phyloP scores from a whole-genome alignment of 2,113 vertebrate genomes.

The Heptranchias perlo region DNA sequence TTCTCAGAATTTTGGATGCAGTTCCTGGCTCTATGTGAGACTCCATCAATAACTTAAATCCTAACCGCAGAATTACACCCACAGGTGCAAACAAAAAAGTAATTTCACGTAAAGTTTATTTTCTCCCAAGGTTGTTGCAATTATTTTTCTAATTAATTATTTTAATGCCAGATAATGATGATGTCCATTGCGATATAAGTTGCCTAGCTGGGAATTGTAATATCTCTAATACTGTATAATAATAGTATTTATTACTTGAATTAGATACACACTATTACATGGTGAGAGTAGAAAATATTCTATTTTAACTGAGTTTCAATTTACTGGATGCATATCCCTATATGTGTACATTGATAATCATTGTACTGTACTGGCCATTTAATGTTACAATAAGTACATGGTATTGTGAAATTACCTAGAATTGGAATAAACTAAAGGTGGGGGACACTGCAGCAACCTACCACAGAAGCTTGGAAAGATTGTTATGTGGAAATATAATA shows the following conservation, averaged over 20 bases:
- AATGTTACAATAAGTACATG: background rate
- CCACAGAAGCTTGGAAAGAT: background rate
- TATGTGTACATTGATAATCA: background rate
- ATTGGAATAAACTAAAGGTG: background rate
- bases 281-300: background rate
- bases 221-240: background rate
- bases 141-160: background rate
- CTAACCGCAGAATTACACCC: background rate
- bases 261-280: background rate
- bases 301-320: background rate
- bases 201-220: background rate
- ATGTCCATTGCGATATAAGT: background rate
- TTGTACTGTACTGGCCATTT: background rate
- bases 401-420: background rate
- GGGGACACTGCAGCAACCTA: background rate
- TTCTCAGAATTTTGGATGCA: background rate
- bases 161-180: background rate
- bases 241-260: background rate
- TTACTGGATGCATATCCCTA: background rate
- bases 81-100: background rate
- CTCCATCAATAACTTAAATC: background rate
- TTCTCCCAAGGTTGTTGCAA: background rate
- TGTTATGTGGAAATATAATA: background rate
- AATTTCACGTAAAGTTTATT: constrained; percentile 5
- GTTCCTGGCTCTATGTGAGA: background rate